Evolutionary conservation across 2,797 vertebrate genomes (phyloP).

Genomic region (Rhinella marina): DNA sequence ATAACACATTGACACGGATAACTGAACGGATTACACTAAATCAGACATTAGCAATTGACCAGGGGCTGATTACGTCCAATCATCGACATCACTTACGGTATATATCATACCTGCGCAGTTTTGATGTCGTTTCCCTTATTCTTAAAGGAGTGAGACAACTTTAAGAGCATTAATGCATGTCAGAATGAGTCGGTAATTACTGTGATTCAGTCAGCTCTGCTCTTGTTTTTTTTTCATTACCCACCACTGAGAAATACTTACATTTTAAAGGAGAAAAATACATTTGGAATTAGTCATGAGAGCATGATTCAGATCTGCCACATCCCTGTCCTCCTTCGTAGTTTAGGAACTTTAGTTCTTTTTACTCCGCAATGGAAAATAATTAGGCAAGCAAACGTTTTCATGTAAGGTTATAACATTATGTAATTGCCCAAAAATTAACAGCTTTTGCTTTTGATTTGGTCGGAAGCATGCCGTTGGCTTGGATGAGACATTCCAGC

Average conservation of each 20-base stretch:
- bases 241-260: constrained; percentile 80
- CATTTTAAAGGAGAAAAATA: constrained; percentile 69
- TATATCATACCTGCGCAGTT: background rate
- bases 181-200: constrained; percentile 74
- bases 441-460: background rate
- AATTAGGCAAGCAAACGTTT: constrained; percentile 25
- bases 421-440: constrained; percentile 39
- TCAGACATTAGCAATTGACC: background rate
- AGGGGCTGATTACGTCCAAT: constrained; percentile 35
- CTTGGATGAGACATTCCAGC: background rate
- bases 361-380: constrained; percentile 67
- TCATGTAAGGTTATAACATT: constrained; percentile 2
- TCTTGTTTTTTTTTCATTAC: constrained; percentile 73
- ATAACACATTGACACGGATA: constrained; percentile 6
- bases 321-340: constrained; percentile 66
- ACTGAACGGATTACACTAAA: background rate
- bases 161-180: constrained; percentile 58
- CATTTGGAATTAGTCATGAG: constrained; percentile 76
- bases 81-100: background rate
- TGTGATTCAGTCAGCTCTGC: constrained; percentile 81
- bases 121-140: constrained; percentile 15
- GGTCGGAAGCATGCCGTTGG: background rate
- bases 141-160: constrained; percentile 35
- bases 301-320: constrained; percentile 81
- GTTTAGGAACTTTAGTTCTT: constrained; percentile 67